Evolutionary conservation across 2,888 invertebrate genomes (phyloP).

Genomic region (Polietes domitor): DNA sequence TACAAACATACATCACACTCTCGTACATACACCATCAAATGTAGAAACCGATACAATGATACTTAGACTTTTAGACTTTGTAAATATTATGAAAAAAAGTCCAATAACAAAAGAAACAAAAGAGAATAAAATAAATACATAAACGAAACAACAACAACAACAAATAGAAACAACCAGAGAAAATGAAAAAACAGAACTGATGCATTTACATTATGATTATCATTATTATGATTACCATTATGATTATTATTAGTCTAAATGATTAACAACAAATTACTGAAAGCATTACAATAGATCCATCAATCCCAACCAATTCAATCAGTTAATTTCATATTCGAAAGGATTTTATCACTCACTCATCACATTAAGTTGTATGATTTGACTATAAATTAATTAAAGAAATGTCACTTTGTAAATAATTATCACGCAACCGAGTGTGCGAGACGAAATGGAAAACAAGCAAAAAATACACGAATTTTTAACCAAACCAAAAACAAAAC

Average conservation of each 20-base stretch:
- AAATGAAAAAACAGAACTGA: conserved; percentile 61
- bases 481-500: conserved; percentile 47
- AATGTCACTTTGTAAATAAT: conserved; percentile 56
- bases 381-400: background rate
- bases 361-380: background rate
- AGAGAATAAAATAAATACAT: conserved; percentile 51
- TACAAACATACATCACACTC: too few relatives aligned
- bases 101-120: conserved; percentile 69
- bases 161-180: conserved; percentile 49
- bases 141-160: conserved; percentile 71
- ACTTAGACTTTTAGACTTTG: conserved; percentile 64
- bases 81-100: conserved; percentile 44
- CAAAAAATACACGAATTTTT: conserved; percentile 63
- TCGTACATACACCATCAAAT: conserved; percentile 45
- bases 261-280: background rate
- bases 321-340: conserved; percentile 10
- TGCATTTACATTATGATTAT: conserved; percentile 64
- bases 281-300: too few relatives aligned
- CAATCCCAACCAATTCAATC: background rate
- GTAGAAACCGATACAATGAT: conserved; percentile 63
- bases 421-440: conserved; percentile 44
- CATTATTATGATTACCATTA: background rate
- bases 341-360: background rate
- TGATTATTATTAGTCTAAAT: conserved; percentile 12
- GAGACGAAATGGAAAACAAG: background rate